These are phyloP conservation scores for Chrysomela aeneicollis DNA, from an alignment of 2,888 invertebrate species.

Conservation along the genomic window DNA sequence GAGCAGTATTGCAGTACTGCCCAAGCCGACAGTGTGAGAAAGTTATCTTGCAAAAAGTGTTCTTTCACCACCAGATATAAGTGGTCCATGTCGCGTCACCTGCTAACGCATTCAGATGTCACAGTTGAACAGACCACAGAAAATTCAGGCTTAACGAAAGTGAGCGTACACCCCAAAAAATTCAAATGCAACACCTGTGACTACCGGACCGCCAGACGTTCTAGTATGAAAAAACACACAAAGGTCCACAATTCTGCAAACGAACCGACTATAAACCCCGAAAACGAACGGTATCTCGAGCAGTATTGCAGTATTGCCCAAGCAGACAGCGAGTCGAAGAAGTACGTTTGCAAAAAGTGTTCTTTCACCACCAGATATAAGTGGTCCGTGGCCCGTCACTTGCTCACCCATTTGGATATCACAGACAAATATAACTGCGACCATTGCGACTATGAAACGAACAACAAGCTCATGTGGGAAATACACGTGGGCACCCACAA, in stretches of 20 bases:
- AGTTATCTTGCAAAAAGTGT: slow-evolving; percentile 3
- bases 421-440: not conserved
- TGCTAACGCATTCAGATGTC: not conserved
- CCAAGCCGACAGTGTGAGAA: not conserved
- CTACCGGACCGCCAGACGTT: not conserved
- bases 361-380: not conserved
- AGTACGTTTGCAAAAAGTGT: slow-evolving; percentile 1
- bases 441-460: not conserved
- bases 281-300: not conserved
- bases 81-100: not conserved
- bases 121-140: too few species aligned
- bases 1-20: not conserved
- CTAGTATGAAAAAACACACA: not conserved
- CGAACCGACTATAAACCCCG: not conserved
- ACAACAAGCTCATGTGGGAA: not conserved
- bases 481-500: not conserved
- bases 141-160: not conserved
- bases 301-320: not conserved
- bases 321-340: not conserved
- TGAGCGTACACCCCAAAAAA: not conserved
- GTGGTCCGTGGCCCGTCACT: not conserved
- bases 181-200: not conserved
- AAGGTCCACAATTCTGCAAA: not conserved
- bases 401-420: not conserved
- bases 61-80: not conserved